Evolutionary conservation across 2,888 invertebrate genomes (phyloP), one percentile per base, ranked within the genome.

Genomic region (Timema podura): DNA sequence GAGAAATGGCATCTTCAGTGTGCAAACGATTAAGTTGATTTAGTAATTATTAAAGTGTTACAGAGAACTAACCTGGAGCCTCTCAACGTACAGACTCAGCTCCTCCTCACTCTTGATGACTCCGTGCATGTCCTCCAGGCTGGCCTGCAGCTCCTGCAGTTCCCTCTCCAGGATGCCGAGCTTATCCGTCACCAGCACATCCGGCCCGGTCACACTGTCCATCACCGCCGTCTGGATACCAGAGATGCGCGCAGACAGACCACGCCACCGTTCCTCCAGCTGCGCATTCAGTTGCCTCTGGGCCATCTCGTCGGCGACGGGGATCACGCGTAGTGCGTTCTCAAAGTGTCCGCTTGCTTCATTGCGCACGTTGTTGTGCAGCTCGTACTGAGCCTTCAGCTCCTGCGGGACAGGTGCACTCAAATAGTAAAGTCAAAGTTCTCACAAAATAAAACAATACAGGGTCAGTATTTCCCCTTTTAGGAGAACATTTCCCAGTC

Each of bases 101-200:
- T 94, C 93, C 75, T 94, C 93, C 77, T 92, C 92, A 68, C 88
- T 92, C 78, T 91, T 92, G 64, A 94, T 89, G 0, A 92, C 89
- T 2, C 92, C 91, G 78, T 90, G 89, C 72, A 92, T 85, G 73
- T 87, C 86, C 47, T 91, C 89, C 72, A 93, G 82, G 15, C 89
- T 86, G 0, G 85, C 80, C 71, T 90, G 87, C 16, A 94, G 83
- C 78, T 93, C 92, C 77, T 88, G 85, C 13, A 94, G 80, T 79
- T 93, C 93, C 75, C 89, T 87, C 78, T 93, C 92, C 3, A 95
- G 84, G 48, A 91, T 83, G 64, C 86, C 85, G 0, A 94, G 80
- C 78, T 92, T 92, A 72, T 92, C 91, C 73, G 88, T 88, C 0
- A 91, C 86, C 0, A 92, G 87, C 2, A 91, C 86, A 73, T 90